phyloP scores from a whole-genome alignment of 2,888 invertebrate genomes.

The Spodoptera littoralis region DNA sequence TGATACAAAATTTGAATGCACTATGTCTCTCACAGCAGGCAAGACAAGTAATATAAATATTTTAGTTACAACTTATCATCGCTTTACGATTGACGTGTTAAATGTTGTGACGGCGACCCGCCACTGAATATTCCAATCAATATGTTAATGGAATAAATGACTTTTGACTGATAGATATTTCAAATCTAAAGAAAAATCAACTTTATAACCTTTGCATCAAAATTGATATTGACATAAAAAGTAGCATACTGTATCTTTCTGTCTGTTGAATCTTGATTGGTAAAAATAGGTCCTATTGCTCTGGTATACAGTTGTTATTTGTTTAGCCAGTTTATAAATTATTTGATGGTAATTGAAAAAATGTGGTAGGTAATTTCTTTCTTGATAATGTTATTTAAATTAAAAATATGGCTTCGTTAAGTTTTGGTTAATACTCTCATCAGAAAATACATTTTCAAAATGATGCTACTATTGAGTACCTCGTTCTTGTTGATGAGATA shows the following conservation, averaged over 20 bases:
- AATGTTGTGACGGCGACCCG: conserved; percentile 43
- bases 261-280: no score
- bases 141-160: conserved; percentile 64
- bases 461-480: no score
- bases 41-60: not conserved
- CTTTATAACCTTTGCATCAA: no score
- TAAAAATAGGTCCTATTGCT: no score
- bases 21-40: not conserved
- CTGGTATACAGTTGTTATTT: no score
- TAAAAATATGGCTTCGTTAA: conserved; percentile 1
- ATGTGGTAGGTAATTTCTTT: conserved; percentile 21
- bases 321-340: conserved; percentile 2
- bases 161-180: conserved; percentile 17
- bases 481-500: no score
- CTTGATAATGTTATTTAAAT: conserved; percentile 16
- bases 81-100: conserved; percentile 35
- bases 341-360: conserved; percentile 36
- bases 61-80: conserved; percentile 18
- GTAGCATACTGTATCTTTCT: no score
- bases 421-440: conserved; percentile 1
- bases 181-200: not conserved
- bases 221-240: no score
- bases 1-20: no score
- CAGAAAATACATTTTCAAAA: not conserved
- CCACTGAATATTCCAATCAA: conserved; percentile 62